Base-by-base conservation (phyloP, 2,888 invertebrate genomes). In the Phania funesta region DNA sequence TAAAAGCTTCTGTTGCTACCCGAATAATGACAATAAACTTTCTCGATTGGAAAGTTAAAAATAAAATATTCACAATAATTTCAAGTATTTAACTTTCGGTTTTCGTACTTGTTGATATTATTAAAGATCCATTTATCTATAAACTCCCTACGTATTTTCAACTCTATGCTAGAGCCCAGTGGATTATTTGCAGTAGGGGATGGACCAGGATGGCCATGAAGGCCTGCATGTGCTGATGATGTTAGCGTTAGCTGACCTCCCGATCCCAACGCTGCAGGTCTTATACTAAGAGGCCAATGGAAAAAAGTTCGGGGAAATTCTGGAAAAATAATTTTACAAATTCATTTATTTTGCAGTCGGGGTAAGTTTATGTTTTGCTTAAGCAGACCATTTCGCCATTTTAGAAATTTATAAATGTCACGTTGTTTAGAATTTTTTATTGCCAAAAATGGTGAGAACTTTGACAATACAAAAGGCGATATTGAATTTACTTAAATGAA, bases 41-140 rank as follows among this genome's bases (percentile, higher is more conserved):
- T n/a, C n/a, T n/a, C n/a, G n/a, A n/a, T n/a, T n/a, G n/a, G n/a
- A n/a, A n/a, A n/a, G n/a, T n/a, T 2, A 32, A 2, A 8, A 32
- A 32, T 3, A 8, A 32, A 32, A 32, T 32, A 5, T 32, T 32
- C 9, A 1, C 6, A 32, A 11, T 0, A 11, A 1, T 32, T 32
- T 11, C 8, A 11, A 9, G 8, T 32, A 32, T 11, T 11, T 32
- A 5, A 46, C 9, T 35, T 26, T 3, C 1, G 4, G 0, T 44
- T 18, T 54, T 50, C 77, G 9, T 82, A 84, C 82, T 68, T 74
- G 22, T 68, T 46, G 6, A 71, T 35, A 32, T 73, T 54, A 44
- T 76, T n/a, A 52, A 92, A 91, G 87, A 93, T 92, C 94, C 94
- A 95, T 83, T 93, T 94, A 92, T 95, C 94, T 58, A 94, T 93